Evolutionary conservation across 1,140 invertebrate genomes (phyloP).

Genomic region (Drosophila lacertosa): DNA sequence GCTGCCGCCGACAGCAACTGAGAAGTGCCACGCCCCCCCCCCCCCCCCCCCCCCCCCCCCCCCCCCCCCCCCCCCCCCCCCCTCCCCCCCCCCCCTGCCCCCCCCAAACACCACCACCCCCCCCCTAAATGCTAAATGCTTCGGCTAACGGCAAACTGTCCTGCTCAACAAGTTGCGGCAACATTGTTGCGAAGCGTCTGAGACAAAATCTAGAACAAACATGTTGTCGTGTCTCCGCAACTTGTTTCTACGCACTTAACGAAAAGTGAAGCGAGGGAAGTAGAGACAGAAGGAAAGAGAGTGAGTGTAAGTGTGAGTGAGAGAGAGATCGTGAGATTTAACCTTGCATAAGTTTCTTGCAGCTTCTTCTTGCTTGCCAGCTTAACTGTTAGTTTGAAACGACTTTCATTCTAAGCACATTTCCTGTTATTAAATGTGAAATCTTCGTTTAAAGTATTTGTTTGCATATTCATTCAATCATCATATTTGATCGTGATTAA

Average conservation of each 20-base stretch:
- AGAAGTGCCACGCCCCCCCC: neutral
- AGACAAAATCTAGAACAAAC: constrained; percentile 68
- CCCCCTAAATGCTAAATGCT: constrained; percentile 59
- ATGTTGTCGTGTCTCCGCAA: constrained; percentile 18
- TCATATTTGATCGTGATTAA: too few relatives aligned
- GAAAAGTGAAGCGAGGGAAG: neutral
- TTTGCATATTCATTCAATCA: neutral
- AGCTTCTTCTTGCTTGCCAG: constrained; percentile 3
- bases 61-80: neutral
- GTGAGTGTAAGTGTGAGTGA: neutral
- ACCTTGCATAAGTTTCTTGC: constrained; percentile 23
- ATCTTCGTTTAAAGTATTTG: neutral
- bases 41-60: neutral
- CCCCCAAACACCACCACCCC: too few relatives aligned
- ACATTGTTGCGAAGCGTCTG: constrained; percentile 59
- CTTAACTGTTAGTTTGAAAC: constrained; percentile 9
- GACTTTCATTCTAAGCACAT: constrained; percentile 9
- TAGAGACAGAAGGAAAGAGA: neutral
- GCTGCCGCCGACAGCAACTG: constrained; percentile 37
- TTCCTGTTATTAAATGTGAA: constrained; percentile 7
- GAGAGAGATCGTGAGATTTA: constrained; percentile 24
- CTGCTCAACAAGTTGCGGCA: constrained; percentile 61
- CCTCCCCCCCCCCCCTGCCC: neutral
- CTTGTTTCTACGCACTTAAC: constrained; percentile 19
- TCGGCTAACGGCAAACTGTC: constrained; percentile 1